A percentile compares a stretch with the other conserved stretches of the same genome.
Conservation (phyloP, 2,888 invertebrate species). For the Ligdia adustata region DNA sequence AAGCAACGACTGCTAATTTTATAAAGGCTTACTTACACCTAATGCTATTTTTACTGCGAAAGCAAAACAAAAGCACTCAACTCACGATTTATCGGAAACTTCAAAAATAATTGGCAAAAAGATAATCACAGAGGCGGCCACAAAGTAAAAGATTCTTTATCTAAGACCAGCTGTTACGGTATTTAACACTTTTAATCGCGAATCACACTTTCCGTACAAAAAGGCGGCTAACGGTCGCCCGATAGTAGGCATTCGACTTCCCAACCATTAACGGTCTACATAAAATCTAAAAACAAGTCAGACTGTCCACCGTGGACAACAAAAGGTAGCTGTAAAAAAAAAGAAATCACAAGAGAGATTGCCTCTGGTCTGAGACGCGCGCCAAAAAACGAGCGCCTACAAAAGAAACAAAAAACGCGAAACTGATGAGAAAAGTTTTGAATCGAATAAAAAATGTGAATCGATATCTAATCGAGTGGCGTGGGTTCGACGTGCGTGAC, state of each 20-base stretch:
- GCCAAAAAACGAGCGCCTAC: slow-evolving; percentile 63
- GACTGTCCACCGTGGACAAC: slow-evolving; percentile 52
- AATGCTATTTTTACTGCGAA: too few relatives aligned
- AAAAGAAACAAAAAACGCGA: slow-evolving; percentile 48
- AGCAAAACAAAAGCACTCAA: background rate
- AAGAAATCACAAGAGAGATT: slow-evolving; percentile 57
- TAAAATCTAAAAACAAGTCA: slow-evolving; percentile 59
- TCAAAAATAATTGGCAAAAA: slow-evolving; percentile 10
- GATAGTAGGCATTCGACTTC: slow-evolving; percentile 50
- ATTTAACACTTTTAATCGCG: slow-evolving; percentile 33
- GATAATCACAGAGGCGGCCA: slow-evolving; percentile 5
- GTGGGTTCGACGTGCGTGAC: slow-evolving; percentile 72
- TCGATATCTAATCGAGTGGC: slow-evolving; percentile 67
- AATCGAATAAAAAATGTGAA: slow-evolving; percentile 54
- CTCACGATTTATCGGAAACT: slow-evolving; percentile 14
- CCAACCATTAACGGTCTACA: slow-evolving; percentile 60
- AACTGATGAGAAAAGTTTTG: slow-evolving; percentile 41
- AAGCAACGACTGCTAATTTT: too few relatives aligned
- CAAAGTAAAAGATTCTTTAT: slow-evolving; percentile 18
- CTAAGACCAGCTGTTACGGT: slow-evolving; percentile 25
- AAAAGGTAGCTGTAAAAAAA: slow-evolving; percentile 53
- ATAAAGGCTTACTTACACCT: too few relatives aligned
- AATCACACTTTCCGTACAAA: slow-evolving; percentile 44
- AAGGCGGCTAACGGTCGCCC: slow-evolving; percentile 50
- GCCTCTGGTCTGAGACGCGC: slow-evolving; percentile 52